Conservation (phyloP, 2,888 invertebrate genomes). For the Noctua fimbriata region DNA sequence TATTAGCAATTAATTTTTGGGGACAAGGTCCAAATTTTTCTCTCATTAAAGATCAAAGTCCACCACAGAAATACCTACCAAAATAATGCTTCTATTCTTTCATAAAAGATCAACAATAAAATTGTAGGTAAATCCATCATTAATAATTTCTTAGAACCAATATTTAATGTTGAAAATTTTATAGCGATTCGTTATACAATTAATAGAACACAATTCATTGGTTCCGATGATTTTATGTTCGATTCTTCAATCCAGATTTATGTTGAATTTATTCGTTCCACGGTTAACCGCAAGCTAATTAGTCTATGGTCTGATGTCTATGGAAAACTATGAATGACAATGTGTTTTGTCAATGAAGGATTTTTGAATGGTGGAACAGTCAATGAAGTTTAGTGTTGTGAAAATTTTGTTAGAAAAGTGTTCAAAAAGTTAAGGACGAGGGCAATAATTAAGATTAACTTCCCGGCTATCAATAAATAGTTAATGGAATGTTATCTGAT, state of each 20-base stretch:
- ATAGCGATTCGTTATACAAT: constrained; percentile 68
- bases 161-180: constrained; percentile 70
- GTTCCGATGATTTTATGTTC: constrained; percentile 69
- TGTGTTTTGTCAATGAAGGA: constrained; percentile 33
- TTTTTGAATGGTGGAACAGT: constrained; percentile 36
- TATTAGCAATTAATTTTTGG: no score
- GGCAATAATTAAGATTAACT: background rate
- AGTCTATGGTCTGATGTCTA: constrained; percentile 59
- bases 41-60: background rate
- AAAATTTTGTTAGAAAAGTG: background rate
- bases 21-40: background rate
- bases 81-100: constrained; percentile 39
- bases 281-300: constrained; percentile 55
- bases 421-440: background rate
- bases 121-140: constrained; percentile 46
- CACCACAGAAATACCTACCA: background rate
- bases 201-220: constrained; percentile 71
- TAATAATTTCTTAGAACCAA: constrained; percentile 71
- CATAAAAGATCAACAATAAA: constrained; percentile 42
- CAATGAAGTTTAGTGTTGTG: constrained; percentile 12
- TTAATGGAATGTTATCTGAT: background rate
- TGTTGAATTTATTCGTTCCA: constrained; percentile 56
- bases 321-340: constrained; percentile 44
- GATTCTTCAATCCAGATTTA: constrained; percentile 52
- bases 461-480: background rate